Percentiles rank a stretch among this genome's conserved stretches.
Conservation (phyloP, 92 coral and sea anemone genomes). For the Umimayanthus chanpuru region DNA sequence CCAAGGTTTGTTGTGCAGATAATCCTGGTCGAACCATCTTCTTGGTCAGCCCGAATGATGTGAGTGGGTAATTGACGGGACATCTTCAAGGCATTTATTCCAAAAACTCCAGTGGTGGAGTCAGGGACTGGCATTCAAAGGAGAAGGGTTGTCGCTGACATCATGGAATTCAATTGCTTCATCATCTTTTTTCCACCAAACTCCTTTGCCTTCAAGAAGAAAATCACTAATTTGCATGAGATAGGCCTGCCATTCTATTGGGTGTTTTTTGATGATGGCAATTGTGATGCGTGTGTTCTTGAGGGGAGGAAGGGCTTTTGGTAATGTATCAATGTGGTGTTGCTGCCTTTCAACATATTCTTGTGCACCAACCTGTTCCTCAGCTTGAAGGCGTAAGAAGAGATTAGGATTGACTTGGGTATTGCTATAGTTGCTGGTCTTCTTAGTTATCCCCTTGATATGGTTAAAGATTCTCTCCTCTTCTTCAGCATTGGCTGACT, state of each 20-base stretch:
- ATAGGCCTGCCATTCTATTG: constrained; percentile 52
- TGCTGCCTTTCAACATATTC: constrained; percentile 49
- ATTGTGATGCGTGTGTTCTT: constrained; percentile 15
- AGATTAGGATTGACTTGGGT: neutral
- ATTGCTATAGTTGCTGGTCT: constrained; percentile 47
- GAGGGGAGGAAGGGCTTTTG: constrained; percentile 39
- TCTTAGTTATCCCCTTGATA: constrained; percentile 45
- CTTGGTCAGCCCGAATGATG: constrained; percentile 38
- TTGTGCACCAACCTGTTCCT: constrained; percentile 28
- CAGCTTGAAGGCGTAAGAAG: constrained; percentile 49
- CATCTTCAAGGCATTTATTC: constrained; percentile 45
- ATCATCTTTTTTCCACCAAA: constrained; percentile 42
- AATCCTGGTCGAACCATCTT: constrained; percentile 44
- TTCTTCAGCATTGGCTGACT: constrained; percentile 56
- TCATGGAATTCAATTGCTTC: constrained; percentile 51
- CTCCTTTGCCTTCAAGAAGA: constrained; percentile 51
- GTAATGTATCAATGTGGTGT: constrained; percentile 20
- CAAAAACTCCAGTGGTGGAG: constrained; percentile 61
- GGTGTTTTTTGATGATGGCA: neutral
- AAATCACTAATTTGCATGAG: constrained; percentile 50
- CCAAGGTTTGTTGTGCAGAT: constrained; percentile 16
- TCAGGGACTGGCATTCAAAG: constrained; percentile 33
- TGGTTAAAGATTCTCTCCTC: constrained; percentile 51
- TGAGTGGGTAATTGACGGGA: constrained; percentile 32
- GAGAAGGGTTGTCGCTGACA: constrained; percentile 31